Percentiles rank a stretch among this genome's conserved stretches.
Conservation (phyloP, 2,797 vertebrate genomes). For the Oreochromis grahami region DNA sequence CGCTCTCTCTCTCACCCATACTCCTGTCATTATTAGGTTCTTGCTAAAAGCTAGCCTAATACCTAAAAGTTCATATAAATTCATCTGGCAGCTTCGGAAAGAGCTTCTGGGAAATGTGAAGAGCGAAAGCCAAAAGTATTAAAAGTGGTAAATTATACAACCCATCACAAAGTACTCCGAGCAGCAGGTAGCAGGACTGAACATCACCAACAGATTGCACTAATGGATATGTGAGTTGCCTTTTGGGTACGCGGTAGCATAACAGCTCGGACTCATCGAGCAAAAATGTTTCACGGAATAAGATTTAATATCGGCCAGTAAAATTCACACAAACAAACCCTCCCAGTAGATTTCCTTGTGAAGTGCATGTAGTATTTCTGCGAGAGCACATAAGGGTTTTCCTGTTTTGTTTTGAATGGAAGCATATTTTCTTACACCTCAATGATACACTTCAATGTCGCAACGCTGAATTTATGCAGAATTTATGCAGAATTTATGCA, state of each 20-base stretch:
- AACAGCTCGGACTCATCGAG: not conserved
- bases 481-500: not conserved
- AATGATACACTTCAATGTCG: not conserved
- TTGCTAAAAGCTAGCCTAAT: not conserved
- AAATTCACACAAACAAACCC: not conserved
- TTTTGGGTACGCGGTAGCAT: not conserved
- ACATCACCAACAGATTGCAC: not conserved
- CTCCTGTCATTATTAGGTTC: not conserved
- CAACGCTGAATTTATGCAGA: not conserved
- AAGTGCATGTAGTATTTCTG: not conserved
- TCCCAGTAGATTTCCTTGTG: not conserved
- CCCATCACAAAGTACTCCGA: not conserved
- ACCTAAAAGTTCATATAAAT: not conserved
- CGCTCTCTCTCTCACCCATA: not conserved
- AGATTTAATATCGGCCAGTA: not conserved
- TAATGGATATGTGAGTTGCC: not conserved
- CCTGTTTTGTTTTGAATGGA: not conserved
- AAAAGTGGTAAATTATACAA: not conserved
- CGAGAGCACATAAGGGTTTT: rapidly evolving
- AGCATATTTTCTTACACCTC: not conserved
- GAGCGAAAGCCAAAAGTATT: not conserved
- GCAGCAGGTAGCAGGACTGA: not conserved
- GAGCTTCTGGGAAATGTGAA: not conserved
- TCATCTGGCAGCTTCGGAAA: not conserved
- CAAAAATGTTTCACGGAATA: not conserved